Conservation (phyloP, 2,113 vertebrate species). For the Rhinichthys klamathensis region DNA sequence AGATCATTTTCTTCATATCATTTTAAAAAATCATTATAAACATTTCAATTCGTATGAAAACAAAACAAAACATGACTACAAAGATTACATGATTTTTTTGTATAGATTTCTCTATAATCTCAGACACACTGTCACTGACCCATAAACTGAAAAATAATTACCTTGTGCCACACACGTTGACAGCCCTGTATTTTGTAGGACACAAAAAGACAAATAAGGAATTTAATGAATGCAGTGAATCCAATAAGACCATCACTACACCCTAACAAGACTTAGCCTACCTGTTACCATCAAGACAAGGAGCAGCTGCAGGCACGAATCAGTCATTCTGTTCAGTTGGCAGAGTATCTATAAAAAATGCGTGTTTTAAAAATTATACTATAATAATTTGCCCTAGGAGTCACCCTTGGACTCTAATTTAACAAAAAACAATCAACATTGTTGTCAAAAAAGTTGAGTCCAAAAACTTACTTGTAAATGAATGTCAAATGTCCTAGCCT, state of each 20-base stretch:
- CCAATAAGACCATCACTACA: not conserved
- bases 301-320: not conserved
- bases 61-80: not conserved
- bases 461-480: not conserved
- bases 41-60: not conserved
- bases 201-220: not conserved
- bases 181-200: slow-evolving; percentile 41
- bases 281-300: slow-evolving; percentile 26
- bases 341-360: not conserved
- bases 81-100: not conserved
- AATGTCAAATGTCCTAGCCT: not conserved
- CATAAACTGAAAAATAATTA: slow-evolving; percentile 30
- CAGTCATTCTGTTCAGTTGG: slow-evolving; percentile 2
- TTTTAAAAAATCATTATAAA: not conserved
- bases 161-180: slow-evolving; percentile 55
- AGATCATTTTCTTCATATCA: not conserved
- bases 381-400: not conserved
- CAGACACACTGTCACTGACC: not conserved
- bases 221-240: not conserved
- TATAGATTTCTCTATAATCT: not conserved
- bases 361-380: not conserved
- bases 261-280: not conserved
- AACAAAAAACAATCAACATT: not conserved
- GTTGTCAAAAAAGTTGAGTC: not conserved
- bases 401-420: not conserved